Evolutionary conservation across 2,888 invertebrate species (phyloP), one percentile per base, ranked within the genome.

Genomic region (Amiota mariae): DNA sequence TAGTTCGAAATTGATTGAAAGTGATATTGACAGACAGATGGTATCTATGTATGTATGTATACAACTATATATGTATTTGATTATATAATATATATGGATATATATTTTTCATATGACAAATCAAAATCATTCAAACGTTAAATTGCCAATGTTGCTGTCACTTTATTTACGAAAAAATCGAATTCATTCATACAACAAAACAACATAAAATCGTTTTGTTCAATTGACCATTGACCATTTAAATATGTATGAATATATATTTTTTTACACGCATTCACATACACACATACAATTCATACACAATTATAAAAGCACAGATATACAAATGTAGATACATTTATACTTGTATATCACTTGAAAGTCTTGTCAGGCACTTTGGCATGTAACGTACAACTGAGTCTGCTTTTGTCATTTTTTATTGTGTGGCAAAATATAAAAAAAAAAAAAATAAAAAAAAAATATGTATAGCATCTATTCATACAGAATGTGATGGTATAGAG

Each of bases 1-100:
- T 46, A n/a, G 36, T 64, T 47, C 47, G 47, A n/a, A 13, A 46
- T 64, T 64, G 64, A 64, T 64, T 64, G 64, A n/a, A 18, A 59
- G n/a, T 2, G 8, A 59, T 11, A 59, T 59, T 20, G 54, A 20
- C 15, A 59, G 20, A 18, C n/a, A 15, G 18, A 10, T 1, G 20
- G 11, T n/a, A n/a, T n/a, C n/a, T n/a, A 59, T 8, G 20, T 18
- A 57, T 56, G 15, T 56, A 15, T 18, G 1, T 36, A 36, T 36
- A 36, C 36, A 36, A 0, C 1, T 3, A 15, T 57, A 1, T 57
- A n/a, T n/a, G 54, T 13, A 54, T 1, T n/a, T 54, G n/a, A n/a
- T n/a, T n/a, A n/a, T n/a, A n/a, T n/a, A n/a, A 54, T 11, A 54
- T 11, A 54, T 54, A 54, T 54, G 11, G 12, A 54, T 15, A n/a